These are phyloP conservation scores for Drosophila mettleri DNA, from an alignment of 2,888 invertebrate genomes.

Conservation along the genomic window DNA sequence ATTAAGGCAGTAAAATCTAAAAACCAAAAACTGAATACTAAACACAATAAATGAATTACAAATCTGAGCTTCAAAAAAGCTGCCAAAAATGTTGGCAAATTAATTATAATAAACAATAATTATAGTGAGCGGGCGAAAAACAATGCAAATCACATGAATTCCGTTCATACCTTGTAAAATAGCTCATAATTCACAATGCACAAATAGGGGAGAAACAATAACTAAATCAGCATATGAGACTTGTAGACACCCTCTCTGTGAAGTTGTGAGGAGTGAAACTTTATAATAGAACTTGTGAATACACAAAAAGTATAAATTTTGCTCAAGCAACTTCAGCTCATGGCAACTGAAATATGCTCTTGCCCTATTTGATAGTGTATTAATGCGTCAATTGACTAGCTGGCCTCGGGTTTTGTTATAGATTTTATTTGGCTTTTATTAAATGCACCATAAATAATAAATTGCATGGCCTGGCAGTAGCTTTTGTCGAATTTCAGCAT, in stretches of 20 bases:
- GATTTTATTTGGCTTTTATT: constrained; percentile 61
- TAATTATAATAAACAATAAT: constrained; percentile 65
- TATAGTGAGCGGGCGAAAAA: constrained; percentile 41
- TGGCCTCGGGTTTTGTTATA: constrained; percentile 9
- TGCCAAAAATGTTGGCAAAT: constrained; percentile 68
- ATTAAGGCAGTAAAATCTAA: constrained; percentile 5
- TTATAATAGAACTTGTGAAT: no score
- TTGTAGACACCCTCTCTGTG: not conserved
- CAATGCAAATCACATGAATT: constrained; percentile 38
- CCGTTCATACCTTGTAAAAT: constrained; percentile 26
- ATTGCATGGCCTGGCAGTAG: constrained; percentile 30
- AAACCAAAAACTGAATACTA: constrained; percentile 9
- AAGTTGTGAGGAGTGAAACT: not conserved
- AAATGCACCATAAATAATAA: constrained; percentile 72
- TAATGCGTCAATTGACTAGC: not conserved
- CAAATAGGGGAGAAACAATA: not conserved
- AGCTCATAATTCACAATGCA: constrained; percentile 16
- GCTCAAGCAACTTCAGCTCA: not conserved
- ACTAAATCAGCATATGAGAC: not conserved
- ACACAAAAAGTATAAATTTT: not conserved
- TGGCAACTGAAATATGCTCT: not conserved
- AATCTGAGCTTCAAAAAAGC: constrained; percentile 69
- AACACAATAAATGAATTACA: constrained; percentile 55
- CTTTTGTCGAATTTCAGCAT: constrained; percentile 63
- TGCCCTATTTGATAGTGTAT: not conserved